phyloP scores from a whole-genome alignment of 2,888 invertebrate genomes.

The Tachina lurida region DNA sequence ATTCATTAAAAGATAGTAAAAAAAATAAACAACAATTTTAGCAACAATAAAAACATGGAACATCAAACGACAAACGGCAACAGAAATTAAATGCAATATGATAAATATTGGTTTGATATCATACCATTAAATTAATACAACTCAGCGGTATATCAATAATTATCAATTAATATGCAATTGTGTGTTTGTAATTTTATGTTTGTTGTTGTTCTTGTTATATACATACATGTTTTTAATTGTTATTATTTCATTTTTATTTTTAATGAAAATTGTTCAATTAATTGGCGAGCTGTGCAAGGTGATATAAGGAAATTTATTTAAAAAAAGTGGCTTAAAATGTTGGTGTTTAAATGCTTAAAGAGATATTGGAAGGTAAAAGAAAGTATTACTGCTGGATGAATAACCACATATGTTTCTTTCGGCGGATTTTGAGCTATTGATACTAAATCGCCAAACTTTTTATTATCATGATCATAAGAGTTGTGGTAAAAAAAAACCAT shows the following conservation, averaged over 20 bases:
- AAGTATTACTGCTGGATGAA: too few species aligned
- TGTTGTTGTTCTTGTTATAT: neutral
- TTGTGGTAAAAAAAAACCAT: too few species aligned
- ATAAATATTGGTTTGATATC: conserved; percentile 67
- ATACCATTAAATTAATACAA: conserved; percentile 69
- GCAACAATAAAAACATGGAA: conserved; percentile 42
- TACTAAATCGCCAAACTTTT: too few species aligned
- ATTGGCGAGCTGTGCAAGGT: neutral
- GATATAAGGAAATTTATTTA: neutral
- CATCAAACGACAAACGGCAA: conserved; percentile 52
- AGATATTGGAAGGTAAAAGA: too few species aligned
- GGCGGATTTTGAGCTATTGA: too few species aligned
- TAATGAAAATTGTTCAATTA: conserved; percentile 55
- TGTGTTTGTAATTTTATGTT: conserved; percentile 49
- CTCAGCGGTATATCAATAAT: conserved; percentile 71
- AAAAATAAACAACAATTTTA: conserved; percentile 27
- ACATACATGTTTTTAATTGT: conserved; percentile 45
- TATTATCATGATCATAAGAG: too few species aligned
- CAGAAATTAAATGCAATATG: conserved; percentile 56
- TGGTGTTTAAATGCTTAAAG: neutral
- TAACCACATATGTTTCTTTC: too few species aligned
- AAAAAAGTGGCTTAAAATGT: neutral
- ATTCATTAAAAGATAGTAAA: conserved; percentile 40
- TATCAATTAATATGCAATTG: conserved; percentile 71
- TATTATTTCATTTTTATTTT: conserved; percentile 57